Evolutionary conservation across 2,113 vertebrate species (phyloP), one percentile per base, ranked within the genome.

Genomic region (Amblyornis subalaris): DNA sequence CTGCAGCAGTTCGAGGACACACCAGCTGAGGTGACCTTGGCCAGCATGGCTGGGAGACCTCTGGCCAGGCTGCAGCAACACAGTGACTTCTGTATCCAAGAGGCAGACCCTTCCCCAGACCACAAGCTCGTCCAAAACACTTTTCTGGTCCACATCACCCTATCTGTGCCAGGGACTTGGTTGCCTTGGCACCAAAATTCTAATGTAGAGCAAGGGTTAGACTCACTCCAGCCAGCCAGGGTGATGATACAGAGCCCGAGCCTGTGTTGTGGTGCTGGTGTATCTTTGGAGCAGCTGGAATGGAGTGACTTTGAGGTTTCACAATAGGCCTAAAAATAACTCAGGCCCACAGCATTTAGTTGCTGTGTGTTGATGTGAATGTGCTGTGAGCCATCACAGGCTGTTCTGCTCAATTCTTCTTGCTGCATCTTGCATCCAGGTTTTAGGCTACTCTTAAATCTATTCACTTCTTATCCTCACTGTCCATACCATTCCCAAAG

Each of bases 241-340:
- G 35, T 50, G 62, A 18, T 58, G 47, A 38, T 33, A 12, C 6
- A 71, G 36, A 85, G 57, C n/a, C 64, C 90, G 74, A 57, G 72
- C 53, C 60, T 55, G 14, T 26, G 36, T 44, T 40, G 12, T 87
- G 53, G 14, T 85, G 33, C 5, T 80, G 45, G 1, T 53, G 71
- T 91, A 14, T 89, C 77, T 89, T 64, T 20, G 38, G 55, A 95
- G 85, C 89, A 94, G 91, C 75, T 88, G 94, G 82, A 91, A 74
- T 71, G 75, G 89, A 91, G 54, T 51, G 89, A 42, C 29, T 0
- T 9, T 29, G 28, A 25, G 36, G 13, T 88, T 95, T 82, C 82
- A 94, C 93, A 93, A 73, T 21, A 84, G 72, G 67, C 38, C 72
- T 94, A 95, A 95, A 95, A 95, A 94, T 96, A 94, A 64, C 78